These are phyloP conservation scores for Eudasyphora cyanicolor DNA, from an alignment of 2,888 invertebrate genomes.

Conservation along the genomic window DNA sequence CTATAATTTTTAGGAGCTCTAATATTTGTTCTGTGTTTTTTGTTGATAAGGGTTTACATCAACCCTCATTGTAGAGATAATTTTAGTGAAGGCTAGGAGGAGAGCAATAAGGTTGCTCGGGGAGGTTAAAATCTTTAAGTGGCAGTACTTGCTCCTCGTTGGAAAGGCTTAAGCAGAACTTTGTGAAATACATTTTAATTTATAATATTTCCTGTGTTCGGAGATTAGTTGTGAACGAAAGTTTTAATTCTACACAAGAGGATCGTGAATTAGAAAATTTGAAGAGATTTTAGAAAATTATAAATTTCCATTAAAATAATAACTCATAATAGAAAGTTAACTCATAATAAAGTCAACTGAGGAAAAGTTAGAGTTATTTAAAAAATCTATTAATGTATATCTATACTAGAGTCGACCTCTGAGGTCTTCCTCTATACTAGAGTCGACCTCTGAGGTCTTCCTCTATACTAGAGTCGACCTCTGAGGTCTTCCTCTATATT, in stretches of 20 bases:
- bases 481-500: too few relatives aligned
- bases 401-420: too few relatives aligned
- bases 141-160: neutral
- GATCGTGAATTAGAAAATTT: too few relatives aligned
- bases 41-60: constrained; percentile 47
- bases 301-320: neutral
- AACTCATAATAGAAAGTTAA: constrained; percentile 1
- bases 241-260: neutral
- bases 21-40: constrained; percentile 53
- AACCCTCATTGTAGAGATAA: constrained; percentile 7
- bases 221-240: neutral
- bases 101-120: neutral
- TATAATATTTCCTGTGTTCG: neutral
- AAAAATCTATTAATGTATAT: too few relatives aligned
- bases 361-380: too few relatives aligned
- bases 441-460: too few relatives aligned
- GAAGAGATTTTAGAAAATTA: too few relatives aligned
- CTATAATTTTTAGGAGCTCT: constrained; percentile 55
- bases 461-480: too few relatives aligned
- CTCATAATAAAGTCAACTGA: too few relatives aligned
- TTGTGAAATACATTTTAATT: neutral
- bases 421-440: too few relatives aligned
- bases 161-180: neutral
- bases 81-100: neutral
- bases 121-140: neutral